phyloP scores from a whole-genome alignment of 1,140 invertebrate genomes.

The Pseudomyrmex pallidus region DNA sequence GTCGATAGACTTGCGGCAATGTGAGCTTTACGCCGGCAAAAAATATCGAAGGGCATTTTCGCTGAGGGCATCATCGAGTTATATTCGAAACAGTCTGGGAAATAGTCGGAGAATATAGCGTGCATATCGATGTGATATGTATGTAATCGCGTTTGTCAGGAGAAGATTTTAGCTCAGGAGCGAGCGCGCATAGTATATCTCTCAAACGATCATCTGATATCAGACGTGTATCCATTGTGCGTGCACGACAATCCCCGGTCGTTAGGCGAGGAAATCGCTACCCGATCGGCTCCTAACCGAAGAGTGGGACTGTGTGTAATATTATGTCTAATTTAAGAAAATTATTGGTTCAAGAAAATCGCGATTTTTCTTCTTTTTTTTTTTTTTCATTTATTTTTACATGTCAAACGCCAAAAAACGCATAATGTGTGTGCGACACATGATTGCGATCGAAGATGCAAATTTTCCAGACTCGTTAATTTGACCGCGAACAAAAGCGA shows the following conservation, averaged over 20 bases:
- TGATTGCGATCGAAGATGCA: conserved; percentile 52
- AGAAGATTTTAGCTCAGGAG: conserved; percentile 57
- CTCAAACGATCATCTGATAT: conserved; percentile 34
- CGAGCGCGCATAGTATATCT: conserved; percentile 20
- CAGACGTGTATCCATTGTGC: conserved; percentile 31
- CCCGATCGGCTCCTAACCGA: background rate
- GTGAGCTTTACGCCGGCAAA: conserved; percentile 3
- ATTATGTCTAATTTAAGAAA: too few species aligned
- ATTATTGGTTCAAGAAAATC: too few species aligned
- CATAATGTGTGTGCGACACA: conserved; percentile 28
- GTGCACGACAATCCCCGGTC: conserved; percentile 35
- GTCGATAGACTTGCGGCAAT: conserved; percentile 44
- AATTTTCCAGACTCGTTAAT: conserved; percentile 53
- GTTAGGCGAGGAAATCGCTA: background rate
- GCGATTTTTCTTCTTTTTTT: background rate
- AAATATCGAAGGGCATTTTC: conserved; percentile 30
- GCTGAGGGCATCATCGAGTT: conserved; percentile 10
- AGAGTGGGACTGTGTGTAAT: background rate
- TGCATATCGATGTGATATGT: conserved; percentile 18
- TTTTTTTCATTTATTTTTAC: background rate
- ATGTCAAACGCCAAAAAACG: conserved; percentile 14
- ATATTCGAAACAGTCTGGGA: background rate
- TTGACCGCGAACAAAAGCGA: conserved; percentile 55
- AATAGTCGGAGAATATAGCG: conserved; percentile 2
- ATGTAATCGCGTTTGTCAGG: conserved; percentile 46